These are phyloP conservation scores for Tridacna crocea DNA, from an alignment of 2,888 invertebrate genomes.

Conservation along the genomic window DNA sequence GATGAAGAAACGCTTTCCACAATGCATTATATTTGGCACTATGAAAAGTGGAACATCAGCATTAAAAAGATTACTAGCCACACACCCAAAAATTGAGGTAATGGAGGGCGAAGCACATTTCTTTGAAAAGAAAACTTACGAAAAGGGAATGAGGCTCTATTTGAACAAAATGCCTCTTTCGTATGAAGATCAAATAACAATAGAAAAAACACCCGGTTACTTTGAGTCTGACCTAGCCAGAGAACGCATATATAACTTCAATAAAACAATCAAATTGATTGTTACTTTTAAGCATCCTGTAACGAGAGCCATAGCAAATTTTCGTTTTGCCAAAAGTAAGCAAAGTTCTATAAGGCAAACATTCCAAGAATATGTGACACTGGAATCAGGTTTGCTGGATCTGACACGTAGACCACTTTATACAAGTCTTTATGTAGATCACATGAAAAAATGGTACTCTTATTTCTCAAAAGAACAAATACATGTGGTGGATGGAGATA, in stretches of 20 bases:
- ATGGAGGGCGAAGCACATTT: conserved; percentile 96
- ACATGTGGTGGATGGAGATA: too few species aligned
- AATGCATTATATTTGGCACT: conserved; percentile 84
- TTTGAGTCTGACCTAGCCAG: conserved; percentile 97
- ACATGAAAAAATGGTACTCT: too few species aligned
- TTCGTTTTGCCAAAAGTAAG: too few species aligned
- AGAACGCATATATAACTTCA: conserved; percentile 96
- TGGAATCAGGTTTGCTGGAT: too few species aligned
- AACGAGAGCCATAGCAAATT: too few species aligned
- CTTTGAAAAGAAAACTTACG: conserved; percentile 91
- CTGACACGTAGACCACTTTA: too few species aligned
- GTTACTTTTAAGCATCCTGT: too few species aligned
- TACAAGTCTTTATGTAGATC: too few species aligned
- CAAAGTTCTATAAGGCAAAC: too few species aligned
- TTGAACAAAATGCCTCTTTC: conserved; percentile 91
- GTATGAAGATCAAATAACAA: conserved; percentile 94
- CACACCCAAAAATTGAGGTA: conserved; percentile 90
- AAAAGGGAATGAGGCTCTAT: conserved; percentile 96
- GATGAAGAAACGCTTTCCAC: conserved; percentile 72
- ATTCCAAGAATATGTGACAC: too few species aligned
- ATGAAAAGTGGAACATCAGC: conserved; percentile 84
- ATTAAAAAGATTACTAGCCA: conserved; percentile 81
- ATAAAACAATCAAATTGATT: conserved; percentile 93
- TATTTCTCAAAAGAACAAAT: too few species aligned
- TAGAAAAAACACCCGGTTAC: conserved; percentile 98